A percentile compares a stretch with the other conserved stretches of the same genome.
Conservation (phyloP, 2,797 vertebrate species). For the Pangasius macronema region DNA sequence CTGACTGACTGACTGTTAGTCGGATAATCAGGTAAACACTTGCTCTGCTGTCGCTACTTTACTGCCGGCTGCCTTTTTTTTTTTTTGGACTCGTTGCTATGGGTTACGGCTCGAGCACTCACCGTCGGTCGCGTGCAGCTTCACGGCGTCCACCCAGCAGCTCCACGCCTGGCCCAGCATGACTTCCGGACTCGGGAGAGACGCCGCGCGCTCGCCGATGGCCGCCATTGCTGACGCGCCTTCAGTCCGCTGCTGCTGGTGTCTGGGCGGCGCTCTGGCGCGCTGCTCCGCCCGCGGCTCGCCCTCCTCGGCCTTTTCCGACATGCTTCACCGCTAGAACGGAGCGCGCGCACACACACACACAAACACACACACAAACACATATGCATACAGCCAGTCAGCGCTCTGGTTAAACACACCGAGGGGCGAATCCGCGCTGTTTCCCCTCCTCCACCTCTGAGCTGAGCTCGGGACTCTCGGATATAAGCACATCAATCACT, state of each 20-base stretch:
- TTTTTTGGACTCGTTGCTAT: background rate
- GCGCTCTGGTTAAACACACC: slow-evolving; percentile 1
- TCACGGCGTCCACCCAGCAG: slow-evolving; percentile 93
- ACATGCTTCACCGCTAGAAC: slow-evolving; percentile 96
- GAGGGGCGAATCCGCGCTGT: background rate
- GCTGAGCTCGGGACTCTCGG: background rate
- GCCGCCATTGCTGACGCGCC: slow-evolving; percentile 93
- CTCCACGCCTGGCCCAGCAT: slow-evolving; percentile 96
- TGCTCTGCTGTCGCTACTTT: background rate
- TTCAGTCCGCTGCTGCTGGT: slow-evolving; percentile 83
- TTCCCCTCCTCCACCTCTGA: background rate
- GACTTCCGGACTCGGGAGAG: slow-evolving; percentile 93
- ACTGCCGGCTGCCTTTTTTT: background rate
- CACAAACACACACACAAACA: background rate
- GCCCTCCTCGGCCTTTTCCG: slow-evolving; percentile 94
- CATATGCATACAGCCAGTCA: background rate
- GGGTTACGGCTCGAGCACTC: slow-evolving; percentile 67
- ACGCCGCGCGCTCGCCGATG: slow-evolving; percentile 91
- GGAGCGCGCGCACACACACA: background rate
- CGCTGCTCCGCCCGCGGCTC: slow-evolving; percentile 98
- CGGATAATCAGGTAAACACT: slow-evolving; percentile 17
- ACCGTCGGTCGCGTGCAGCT: slow-evolving; percentile 95
- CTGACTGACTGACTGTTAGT: background rate
- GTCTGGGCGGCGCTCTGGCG: slow-evolving; percentile 86
- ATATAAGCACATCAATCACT: background rate